Conservation (phyloP, 2,888 invertebrate genomes). For the Amphipyra berbera region DNA sequence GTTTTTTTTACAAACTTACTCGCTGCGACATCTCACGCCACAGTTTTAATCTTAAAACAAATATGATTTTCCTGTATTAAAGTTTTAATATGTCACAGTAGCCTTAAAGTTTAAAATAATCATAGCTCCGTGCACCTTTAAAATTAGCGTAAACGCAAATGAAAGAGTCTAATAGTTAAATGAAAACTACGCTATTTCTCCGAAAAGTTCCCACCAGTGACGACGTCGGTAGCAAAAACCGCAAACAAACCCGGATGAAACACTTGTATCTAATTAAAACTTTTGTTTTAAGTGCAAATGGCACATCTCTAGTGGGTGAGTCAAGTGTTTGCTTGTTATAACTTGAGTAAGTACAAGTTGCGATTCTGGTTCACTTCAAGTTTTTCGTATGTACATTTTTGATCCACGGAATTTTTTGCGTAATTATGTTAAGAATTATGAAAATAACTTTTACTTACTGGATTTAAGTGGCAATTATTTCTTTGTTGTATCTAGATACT, state of each 20-base stretch:
- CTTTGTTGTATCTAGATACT: too few species aligned
- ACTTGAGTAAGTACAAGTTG: conserved; percentile 60
- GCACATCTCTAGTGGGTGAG: conserved; percentile 64
- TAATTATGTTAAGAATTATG: conserved; percentile 1
- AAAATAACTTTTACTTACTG: not conserved
- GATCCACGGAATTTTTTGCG: not conserved
- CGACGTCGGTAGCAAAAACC: conserved; percentile 43
- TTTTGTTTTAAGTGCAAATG: conserved; percentile 70
- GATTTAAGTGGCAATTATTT: not conserved
- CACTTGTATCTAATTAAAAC: conserved; percentile 72
- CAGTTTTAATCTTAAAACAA: too few species aligned
- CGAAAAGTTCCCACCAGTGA: conserved; percentile 28
- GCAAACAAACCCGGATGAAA: conserved; percentile 51
- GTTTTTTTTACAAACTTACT: too few species aligned
- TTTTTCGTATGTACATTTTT: conserved; percentile 11
- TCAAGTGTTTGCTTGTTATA: conserved; percentile 72
- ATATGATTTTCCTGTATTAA: too few species aligned
- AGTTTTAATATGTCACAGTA: too few species aligned
- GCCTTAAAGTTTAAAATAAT: too few species aligned
- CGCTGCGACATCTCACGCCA: too few species aligned
- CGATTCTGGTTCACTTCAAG: conserved; percentile 24
- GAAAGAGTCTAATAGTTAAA: conserved; percentile 25
- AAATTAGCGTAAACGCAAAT: not conserved
- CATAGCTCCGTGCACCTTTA: not conserved
- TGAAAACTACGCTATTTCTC: conserved; percentile 28